Base-by-base conservation (phyloP, 2,113 vertebrate species). In the Nerophis ophidion region DNA sequence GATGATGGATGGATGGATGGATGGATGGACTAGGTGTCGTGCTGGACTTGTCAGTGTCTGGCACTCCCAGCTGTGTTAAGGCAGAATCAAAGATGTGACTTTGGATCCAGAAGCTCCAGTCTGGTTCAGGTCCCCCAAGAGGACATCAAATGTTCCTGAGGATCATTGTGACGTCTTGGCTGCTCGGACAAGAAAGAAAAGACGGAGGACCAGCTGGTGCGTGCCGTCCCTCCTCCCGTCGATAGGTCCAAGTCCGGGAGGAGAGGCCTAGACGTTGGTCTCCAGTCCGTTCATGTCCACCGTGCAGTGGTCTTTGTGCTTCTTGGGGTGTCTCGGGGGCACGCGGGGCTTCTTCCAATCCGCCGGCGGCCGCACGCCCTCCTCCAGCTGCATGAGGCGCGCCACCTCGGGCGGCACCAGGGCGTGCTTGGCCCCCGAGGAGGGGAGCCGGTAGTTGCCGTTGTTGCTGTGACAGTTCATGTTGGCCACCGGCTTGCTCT, bases 261-360 rank as follows among this genome's bases (percentile, higher is more conserved):
- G 66, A 63, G 63, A 74, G 3, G 26, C 26, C 81, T 89, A 91
- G 79, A 91, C 90, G 1, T 90, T 91, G 63, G 89, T 97, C 88
- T 98, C 96, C 14, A 98, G 90, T 84, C 97, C 94, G 26, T 92
- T 94, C 87, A 98, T 96, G 85, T 98, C 94, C 48, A 97, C 91
- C 70, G 91, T 82, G 79, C 94, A 97, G 77, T 95, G 93, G 68
- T 95, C 93, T 86, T 88, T 90, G 69, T 80, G 75, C 65, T 89
- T 87, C 76, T 92, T 92, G 44, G 83, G 80, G 74, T 88, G 85
- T 63, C 90, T 86, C 7, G 90, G 89, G 0, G 90, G 88, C 55
- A 91, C 72, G 44, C 73, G 65, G 17, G 80, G 57, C 66, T 88
- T 91, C 85, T 86, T 93, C 75, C 57, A 92, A 80, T 87, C 91